A percentile compares a stretch with the other conserved stretches of the same genome.
phyloP scores from a whole-genome alignment of 2,113 vertebrate species.

The Macroglossus sobrinus region DNA sequence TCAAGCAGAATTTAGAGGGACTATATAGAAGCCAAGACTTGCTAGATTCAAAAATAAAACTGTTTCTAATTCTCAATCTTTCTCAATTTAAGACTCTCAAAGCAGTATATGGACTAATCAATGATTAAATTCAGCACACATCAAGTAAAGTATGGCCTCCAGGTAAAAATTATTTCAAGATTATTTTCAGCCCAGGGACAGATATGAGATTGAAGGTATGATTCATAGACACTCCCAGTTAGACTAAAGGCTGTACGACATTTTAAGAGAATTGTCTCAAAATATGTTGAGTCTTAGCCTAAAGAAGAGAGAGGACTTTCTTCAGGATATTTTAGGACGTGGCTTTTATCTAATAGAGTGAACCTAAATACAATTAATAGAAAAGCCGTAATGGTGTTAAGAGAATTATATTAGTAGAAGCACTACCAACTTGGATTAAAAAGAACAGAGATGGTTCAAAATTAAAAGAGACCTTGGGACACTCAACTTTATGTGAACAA shows the following conservation, averaged over 20 bases:
- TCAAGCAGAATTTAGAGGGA: background rate
- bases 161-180: background rate
- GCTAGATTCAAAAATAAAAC: background rate
- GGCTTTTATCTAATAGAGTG: background rate
- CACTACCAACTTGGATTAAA: background rate
- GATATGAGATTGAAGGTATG: background rate
- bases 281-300: background rate
- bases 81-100: background rate
- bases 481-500: background rate
- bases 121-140: background rate
- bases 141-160: background rate
- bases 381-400: slow-evolving; percentile 2
- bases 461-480: background rate
- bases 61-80: background rate
- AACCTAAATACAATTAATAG: background rate
- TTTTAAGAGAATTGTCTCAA: background rate
- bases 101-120: background rate
- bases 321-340: background rate
- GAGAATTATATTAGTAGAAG: background rate
- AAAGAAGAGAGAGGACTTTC: background rate
- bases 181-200: background rate
- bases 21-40: background rate
- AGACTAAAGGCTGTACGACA: background rate
- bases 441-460: background rate
- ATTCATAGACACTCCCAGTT: background rate